Evolutionary conservation across 2,888 invertebrate genomes (phyloP).

Genomic region (Microctonus brassicae): DNA sequence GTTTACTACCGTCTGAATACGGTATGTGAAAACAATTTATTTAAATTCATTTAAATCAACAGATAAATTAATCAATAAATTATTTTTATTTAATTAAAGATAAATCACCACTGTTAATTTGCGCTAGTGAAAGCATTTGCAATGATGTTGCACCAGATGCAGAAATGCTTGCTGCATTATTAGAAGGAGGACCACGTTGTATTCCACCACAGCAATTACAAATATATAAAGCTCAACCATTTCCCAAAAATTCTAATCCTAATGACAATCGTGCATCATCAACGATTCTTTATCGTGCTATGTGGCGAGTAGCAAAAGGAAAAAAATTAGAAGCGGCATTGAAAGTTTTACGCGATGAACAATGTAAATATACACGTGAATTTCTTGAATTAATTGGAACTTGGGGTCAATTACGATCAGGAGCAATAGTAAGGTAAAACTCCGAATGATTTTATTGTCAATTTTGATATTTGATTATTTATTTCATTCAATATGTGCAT

Average conservation of each 20-base stretch:
- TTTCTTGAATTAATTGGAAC: slow-evolving; percentile 83
- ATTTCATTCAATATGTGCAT: not conserved
- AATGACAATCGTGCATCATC: slow-evolving; percentile 49
- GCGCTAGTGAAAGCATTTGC: slow-evolving; percentile 74
- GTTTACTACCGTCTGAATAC: slow-evolving; percentile 89
- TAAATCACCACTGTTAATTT: slow-evolving; percentile 78
- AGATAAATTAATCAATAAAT: not conserved
- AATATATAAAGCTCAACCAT: slow-evolving; percentile 75
- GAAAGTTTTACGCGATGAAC: slow-evolving; percentile 81
- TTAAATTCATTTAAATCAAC: slow-evolving; percentile 1
- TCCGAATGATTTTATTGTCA: not conserved
- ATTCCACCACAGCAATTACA: slow-evolving; percentile 79
- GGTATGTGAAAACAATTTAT: slow-evolving; percentile 71
- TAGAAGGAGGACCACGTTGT: slow-evolving; percentile 74
- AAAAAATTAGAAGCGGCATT: slow-evolving; percentile 85
- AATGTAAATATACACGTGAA: slow-evolving; percentile 73
- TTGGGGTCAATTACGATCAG: slow-evolving; percentile 84
- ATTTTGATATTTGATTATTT: too few species aligned
- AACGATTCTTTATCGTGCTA: slow-evolving; percentile 74
- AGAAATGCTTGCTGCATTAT: slow-evolving; percentile 69
- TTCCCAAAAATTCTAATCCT: slow-evolving; percentile 53
- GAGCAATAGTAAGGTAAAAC: slow-evolving; percentile 76
- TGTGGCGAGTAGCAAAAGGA: slow-evolving; percentile 83
- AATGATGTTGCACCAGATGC: slow-evolving; percentile 74
- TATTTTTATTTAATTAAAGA: slow-evolving; percentile 69